phyloP scores from a whole-genome alignment of 2,113 vertebrate genomes.

The Atractosteus spatula region DNA sequence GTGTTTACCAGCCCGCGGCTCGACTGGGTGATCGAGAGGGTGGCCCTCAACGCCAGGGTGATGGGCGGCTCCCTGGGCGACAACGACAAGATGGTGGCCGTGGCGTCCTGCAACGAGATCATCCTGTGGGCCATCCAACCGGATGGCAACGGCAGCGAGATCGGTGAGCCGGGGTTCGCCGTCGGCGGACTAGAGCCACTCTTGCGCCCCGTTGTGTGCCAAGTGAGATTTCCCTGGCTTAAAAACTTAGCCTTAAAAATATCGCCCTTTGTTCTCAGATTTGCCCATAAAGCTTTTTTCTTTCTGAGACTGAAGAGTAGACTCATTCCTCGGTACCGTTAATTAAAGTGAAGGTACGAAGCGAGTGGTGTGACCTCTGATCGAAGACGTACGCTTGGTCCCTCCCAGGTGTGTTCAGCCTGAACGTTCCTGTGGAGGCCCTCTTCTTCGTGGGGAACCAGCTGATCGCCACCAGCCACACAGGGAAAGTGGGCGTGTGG shows the following conservation, averaged over 20 bases:
- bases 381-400: not conserved
- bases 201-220: no score
- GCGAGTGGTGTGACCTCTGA: no score
- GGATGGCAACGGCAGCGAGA: conserved; percentile 80
- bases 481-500: conserved; percentile 88
- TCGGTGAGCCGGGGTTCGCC: conserved; percentile 58
- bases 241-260: no score
- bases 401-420: conserved; percentile 76
- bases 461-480: conserved; percentile 89
- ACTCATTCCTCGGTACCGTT: no score
- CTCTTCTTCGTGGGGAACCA: conserved; percentile 92
- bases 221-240: no score
- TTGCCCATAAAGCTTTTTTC: no score
- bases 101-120: conserved; percentile 77
- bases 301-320: no score
- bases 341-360: no score
- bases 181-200: no score
- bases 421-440: conserved; percentile 83
- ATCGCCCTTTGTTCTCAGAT: no score
- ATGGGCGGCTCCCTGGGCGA: conserved; percentile 79
- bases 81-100: conserved; percentile 90
- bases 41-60: conserved; percentile 85
- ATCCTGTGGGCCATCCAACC: conserved; percentile 84
- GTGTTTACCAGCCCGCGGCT: conserved; percentile 84
- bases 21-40: conserved; percentile 84